Evolutionary conservation across 2,888 invertebrate species (phyloP), one percentile per base, ranked within the genome.

Genomic region (Pocota personata): DNA sequence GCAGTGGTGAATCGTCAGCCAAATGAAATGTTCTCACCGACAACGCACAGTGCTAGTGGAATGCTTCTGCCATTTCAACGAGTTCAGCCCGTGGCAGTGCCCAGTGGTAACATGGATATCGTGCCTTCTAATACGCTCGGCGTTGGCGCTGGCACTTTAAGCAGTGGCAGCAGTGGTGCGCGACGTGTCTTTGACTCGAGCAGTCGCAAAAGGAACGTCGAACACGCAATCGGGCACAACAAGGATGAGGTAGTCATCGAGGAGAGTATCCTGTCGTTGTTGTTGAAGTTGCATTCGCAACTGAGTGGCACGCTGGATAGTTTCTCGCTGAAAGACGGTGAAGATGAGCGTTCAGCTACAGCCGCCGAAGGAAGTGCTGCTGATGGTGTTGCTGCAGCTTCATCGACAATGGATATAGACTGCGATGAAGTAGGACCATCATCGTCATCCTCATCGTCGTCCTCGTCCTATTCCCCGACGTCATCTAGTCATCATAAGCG

Each of bases 271-370:
- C 95, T 99, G 88, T 97, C 98, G 0, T 93, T 98, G 64, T 93
- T 99, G 50, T 93, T 98, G 67, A 98, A 97, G 91, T 94, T 98
- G 12, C 98, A 99, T 92, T 97, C 97, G 1, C 97, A 98, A 91
- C 93, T 98, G 46, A 96, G 97, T 0, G 97, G 97, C 0, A 93
- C 95, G 10, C 94, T 97, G 7, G 97, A 98, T 90, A 97, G 97
- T 87, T 98, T 96, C 90, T 94, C 94, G 16, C 89, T 94, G 16
- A 94, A 94, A 60, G 95, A 95, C 79, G 89, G 89, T 46, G 90
- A 90, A 37, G 88, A 88, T 30, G 82, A 83, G 14, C 82, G 76
- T 8, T 19, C 52, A 32, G 21, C 24, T 24, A 24, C 2, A 24
- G n/a, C 67, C 27, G n/a, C 62, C 7, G 64, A 48, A 4, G 66